These are phyloP conservation scores for Cebidichthys violaceus DNA, from an alignment of 2,113 vertebrate genomes.

Conservation along the genomic window DNA sequence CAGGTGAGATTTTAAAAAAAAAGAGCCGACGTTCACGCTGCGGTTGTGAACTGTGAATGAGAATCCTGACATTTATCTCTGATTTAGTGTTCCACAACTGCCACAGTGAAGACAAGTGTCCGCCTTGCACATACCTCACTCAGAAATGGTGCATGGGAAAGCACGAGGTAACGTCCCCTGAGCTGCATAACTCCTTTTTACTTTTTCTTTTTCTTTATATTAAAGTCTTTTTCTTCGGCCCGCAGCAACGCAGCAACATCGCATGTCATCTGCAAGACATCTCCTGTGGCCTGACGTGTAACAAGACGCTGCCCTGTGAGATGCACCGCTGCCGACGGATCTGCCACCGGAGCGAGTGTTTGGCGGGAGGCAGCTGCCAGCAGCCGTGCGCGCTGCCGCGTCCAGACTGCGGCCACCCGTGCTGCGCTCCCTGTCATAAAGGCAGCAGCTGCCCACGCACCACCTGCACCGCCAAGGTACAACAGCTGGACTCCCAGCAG, in stretches of 20 bases:
- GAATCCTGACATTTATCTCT: slow-evolving; percentile 20
- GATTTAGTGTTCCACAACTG: slow-evolving; percentile 95
- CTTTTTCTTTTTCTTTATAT: neutral
- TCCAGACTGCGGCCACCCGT: slow-evolving; percentile 92
- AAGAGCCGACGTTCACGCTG: rapidly evolving
- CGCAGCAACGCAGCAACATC: slow-evolving; percentile 96
- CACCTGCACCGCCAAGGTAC: slow-evolving; percentile 91
- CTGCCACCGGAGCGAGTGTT: slow-evolving; percentile 94
- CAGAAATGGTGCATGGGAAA: slow-evolving; percentile 99
- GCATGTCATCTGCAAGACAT: slow-evolving; percentile 97
- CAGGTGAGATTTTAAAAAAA: slow-evolving; percentile 80
- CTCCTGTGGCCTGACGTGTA: slow-evolving; percentile 94
- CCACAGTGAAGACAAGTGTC: slow-evolving; percentile 96
- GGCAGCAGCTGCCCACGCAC: slow-evolving; percentile 87
- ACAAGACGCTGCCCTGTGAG: slow-evolving; percentile 88
- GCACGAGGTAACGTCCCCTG: slow-evolving; percentile 89
- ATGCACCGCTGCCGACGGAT: slow-evolving; percentile 94
- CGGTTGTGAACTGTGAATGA: neutral
- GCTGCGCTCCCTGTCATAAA: slow-evolving; percentile 91
- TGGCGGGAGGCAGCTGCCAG: slow-evolving; percentile 88
- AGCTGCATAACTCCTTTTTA: neutral
- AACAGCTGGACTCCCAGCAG: slow-evolving; percentile 33
- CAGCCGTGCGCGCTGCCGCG: slow-evolving; percentile 90
- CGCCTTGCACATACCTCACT: slow-evolving; percentile 96
- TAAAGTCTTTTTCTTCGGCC: neutral